A percentile compares a stretch with the other conserved stretches of the same genome.
Evolutionary conservation across 2,888 invertebrate species (phyloP).

Genomic region (Salticus scenicus): DNA sequence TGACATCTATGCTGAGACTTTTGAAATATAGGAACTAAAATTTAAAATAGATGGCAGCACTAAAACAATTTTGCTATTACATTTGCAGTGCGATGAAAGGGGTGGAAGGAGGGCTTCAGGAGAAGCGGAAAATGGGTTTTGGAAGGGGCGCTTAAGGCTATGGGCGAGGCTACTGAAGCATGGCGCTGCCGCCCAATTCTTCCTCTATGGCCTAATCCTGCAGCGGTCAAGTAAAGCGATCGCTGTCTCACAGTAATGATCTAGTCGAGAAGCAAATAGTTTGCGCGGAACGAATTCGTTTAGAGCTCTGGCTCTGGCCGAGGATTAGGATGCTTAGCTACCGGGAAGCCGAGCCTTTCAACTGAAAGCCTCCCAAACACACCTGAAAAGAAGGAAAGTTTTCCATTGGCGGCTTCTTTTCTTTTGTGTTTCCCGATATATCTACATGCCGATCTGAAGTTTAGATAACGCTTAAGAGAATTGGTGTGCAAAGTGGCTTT

Average conservation of each 20-base stretch:
- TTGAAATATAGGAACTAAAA: no score
- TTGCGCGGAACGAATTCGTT: conserved; percentile 71
- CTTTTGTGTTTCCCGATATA: no score
- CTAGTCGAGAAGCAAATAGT: conserved; percentile 70
- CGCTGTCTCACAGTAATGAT: conserved; percentile 71
- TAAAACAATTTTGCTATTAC: conserved; percentile 27
- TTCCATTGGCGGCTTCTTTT: no score
- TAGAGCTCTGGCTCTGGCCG: conserved; percentile 37
- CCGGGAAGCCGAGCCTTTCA: conserved; percentile 57
- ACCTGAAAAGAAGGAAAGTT: conserved; percentile 44
- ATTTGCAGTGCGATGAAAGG: conserved; percentile 30
- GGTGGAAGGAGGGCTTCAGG: conserved; percentile 27
- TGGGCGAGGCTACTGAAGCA: conserved; percentile 58
- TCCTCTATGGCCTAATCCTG: conserved; percentile 69
- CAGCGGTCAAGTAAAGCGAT: conserved; percentile 71
- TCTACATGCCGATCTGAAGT: no score
- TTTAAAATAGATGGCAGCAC: conserved; percentile 59
- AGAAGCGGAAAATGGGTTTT: conserved; percentile 67
- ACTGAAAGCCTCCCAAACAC: conserved; percentile 57
- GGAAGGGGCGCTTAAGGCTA: conserved; percentile 55
- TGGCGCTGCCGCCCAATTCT: conserved; percentile 31
- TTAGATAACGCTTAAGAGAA: no score
- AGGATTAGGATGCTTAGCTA: conserved; percentile 62
- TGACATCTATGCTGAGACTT: no score
- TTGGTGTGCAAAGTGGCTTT: no score